Base-by-base conservation (phyloP, 2,113 vertebrate species). In the Cyprinodon tularosa region DNA sequence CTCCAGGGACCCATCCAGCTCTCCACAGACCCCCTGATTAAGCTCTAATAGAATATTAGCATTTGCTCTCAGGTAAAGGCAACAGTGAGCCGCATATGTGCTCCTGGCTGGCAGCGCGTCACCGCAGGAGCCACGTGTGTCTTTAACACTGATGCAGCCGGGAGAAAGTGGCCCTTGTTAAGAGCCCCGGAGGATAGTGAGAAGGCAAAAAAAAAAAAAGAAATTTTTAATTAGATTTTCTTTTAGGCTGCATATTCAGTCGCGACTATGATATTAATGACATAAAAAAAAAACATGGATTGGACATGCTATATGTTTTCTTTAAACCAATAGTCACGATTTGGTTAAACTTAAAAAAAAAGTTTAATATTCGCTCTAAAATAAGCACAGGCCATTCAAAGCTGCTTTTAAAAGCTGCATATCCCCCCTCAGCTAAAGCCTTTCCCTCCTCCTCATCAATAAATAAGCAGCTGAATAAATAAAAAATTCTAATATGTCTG, bases 1-100 rank as follows among this genome's bases (percentile, higher is more conserved):
- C 95, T 94, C 94, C 86, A 93, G 95, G 94, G 95, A 95, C 91
- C 90, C 90, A 93, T 93, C 90, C 86, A 92, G 92, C 90, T 94
- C 95, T 94, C 93, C 92, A 90, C 73, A 94, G 94, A 95, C 91
- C 92, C 90, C 88, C 92, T 95, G 92, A 95, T 95, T 95, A 94
- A 93, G 85, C 94, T 94, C 92, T 95, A 95, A 96, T 96, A 95
- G 95, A 96, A 95, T 95, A 95, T 94, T 94, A 95, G 93, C 94
- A 94, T 94, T 94, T 93, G 93, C 93, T 95, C 94, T 93, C 93
- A 94, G 94, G 94, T 94, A 94, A 57, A 90, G 90, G 92, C 89
- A 92, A 90, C 85, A 88, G 86, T 83, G 90, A 89, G 87, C 90
- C 76, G 84, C 86, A 82, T 88, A 92, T 29, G 29, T 91, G 85